phyloP scores from a whole-genome alignment of 2,888 invertebrate species.

The Tuberolachnus salignus region DNA sequence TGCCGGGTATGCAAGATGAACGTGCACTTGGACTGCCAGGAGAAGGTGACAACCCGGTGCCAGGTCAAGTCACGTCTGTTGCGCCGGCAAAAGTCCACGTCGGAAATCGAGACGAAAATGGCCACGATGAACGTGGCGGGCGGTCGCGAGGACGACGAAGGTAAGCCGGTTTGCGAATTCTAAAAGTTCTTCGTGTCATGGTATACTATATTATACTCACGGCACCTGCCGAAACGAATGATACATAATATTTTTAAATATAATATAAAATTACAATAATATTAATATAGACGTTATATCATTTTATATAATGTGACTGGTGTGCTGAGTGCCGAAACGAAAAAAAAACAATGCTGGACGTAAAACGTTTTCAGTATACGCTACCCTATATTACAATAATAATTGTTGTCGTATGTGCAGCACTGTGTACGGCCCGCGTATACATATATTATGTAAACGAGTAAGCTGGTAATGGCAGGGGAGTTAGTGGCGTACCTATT shows the following conservation, averaged over 20 bases:
- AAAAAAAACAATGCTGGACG: not conserved
- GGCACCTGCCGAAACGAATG: not conserved
- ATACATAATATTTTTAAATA: not conserved
- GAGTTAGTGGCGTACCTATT: no score
- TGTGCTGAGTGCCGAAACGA: not conserved
- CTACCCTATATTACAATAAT: no score
- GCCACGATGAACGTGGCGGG: constrained; percentile 50
- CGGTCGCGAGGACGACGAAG: constrained; percentile 70
- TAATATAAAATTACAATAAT: not conserved
- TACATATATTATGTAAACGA: no score
- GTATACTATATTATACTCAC: no score
- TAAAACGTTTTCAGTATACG: not conserved
- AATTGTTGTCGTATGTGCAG: no score
- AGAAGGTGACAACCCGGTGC: constrained; percentile 79
- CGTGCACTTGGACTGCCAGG: constrained; percentile 83
- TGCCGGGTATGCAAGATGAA: constrained; percentile 91
- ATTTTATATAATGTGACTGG: not conserved
- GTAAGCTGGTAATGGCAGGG: no score
- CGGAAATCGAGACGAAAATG: constrained; percentile 77
- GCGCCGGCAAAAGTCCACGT: constrained; percentile 87
- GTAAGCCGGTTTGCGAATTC: constrained; percentile 67
- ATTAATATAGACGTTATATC: not conserved
- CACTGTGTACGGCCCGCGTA: no score
- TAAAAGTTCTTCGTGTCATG: no score
- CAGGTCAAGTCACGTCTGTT: constrained; percentile 84